phyloP scores from a whole-genome alignment of 1,140 invertebrate genomes.

The Leptoteleia sp. region DNA sequence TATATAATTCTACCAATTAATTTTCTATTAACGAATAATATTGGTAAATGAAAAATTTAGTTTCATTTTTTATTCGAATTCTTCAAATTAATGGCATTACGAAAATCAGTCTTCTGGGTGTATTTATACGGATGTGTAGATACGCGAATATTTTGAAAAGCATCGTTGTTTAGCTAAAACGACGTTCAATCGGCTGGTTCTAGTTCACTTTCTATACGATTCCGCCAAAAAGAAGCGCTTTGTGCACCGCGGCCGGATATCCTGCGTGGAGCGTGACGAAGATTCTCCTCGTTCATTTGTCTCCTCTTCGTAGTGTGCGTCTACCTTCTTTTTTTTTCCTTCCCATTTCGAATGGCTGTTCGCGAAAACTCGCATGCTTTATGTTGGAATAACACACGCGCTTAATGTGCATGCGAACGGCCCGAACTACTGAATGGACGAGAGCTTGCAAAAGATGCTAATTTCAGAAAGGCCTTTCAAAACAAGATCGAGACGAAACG shows the following conservation, averaged over 20 bases:
- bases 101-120: no score
- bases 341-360: slow-evolving; percentile 7
- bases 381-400: slow-evolving; percentile 40
- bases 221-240: slow-evolving; percentile 55
- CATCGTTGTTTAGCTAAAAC: no score
- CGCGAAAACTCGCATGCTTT: slow-evolving; percentile 45
- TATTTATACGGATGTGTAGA: no score
- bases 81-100: no score
- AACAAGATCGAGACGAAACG: slow-evolving; percentile 17
- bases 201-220: no score
- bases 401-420: slow-evolving; percentile 19
- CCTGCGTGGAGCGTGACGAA: slow-evolving; percentile 63
- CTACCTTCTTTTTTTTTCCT: not conserved
- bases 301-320: slow-evolving; percentile 17
- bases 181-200: no score
- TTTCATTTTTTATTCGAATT: no score
- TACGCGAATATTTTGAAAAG: no score
- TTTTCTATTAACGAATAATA: no score
- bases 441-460: slow-evolving; percentile 50
- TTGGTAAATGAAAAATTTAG: no score
- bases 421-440: slow-evolving; percentile 35
- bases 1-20: no score
- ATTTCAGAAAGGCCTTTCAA: slow-evolving; percentile 52
- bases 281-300: slow-evolving; percentile 52
- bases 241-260: slow-evolving; percentile 54